phyloP scores from a whole-genome alignment of 2,888 invertebrate species.

The Tenthredo livida region DNA sequence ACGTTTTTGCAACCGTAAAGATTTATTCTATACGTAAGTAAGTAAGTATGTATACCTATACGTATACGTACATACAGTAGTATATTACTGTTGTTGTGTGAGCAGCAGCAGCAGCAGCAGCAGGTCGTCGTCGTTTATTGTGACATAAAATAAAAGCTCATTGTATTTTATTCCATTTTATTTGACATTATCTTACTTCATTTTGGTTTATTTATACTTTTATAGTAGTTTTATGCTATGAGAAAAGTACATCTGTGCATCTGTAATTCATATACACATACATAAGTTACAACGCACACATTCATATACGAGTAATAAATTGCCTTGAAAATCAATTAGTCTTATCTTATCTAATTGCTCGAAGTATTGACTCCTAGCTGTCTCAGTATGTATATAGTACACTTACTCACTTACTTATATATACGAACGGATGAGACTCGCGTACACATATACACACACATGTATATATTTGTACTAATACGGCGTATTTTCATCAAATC shows the following conservation, averaged over 20 bases:
- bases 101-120: not conserved
- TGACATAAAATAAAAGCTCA: conserved; percentile 28
- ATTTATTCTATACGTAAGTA: conserved; percentile 12
- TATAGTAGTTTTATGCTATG: not conserved
- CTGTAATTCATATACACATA: not conserved
- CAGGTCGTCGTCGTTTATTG: not conserved
- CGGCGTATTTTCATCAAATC: not conserved
- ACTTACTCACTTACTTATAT: not conserved
- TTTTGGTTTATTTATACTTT: not conserved
- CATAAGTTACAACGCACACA: not conserved
- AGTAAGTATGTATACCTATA: not conserved
- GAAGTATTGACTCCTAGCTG: conserved; percentile 5
- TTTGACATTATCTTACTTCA: not conserved
- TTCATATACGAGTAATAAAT: not conserved
- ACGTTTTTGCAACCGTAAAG: conserved; percentile 24
- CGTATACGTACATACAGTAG: not conserved
- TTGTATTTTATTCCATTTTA: not conserved
- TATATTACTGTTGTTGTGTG: not conserved
- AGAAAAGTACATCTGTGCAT: not conserved
- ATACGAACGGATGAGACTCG: no score
- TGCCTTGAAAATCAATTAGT: conserved; percentile 39
- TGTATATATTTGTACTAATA: not conserved
- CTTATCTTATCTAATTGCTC: conserved; percentile 36
- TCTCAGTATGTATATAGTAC: not conserved
- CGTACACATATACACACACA: not conserved